Conservation (phyloP, 1,140 invertebrate species). For the Pteromalus puparum region DNA sequence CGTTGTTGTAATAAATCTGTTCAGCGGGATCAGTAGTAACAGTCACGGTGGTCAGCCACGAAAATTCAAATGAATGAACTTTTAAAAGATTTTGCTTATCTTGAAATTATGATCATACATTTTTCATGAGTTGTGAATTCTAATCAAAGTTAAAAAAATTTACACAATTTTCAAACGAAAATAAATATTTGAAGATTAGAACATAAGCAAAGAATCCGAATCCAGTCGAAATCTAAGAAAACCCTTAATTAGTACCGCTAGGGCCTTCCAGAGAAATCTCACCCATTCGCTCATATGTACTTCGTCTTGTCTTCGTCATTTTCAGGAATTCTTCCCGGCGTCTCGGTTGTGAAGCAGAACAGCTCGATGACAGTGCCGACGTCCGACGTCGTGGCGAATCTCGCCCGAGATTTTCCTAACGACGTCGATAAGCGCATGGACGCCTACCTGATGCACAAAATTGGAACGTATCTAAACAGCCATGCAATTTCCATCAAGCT, state of each 20-base stretch:
- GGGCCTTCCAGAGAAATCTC: neutral
- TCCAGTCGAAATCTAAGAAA: no score
- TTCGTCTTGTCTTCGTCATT: neutral
- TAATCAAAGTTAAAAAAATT: no score
- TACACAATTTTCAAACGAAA: no score
- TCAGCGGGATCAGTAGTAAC: no score
- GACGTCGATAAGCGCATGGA: conserved; percentile 86
- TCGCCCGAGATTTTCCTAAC: conserved; percentile 84
- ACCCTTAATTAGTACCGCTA: neutral
- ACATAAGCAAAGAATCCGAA: no score
- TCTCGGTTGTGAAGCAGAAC: conserved; percentile 83
- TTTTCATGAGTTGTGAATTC: no score
- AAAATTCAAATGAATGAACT: no score
- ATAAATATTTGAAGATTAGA: no score
- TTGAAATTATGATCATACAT: no score
- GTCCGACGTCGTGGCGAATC: conserved; percentile 82
- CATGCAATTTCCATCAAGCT: conserved; percentile 85
- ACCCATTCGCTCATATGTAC: neutral
- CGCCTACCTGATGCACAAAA: conserved; percentile 83
- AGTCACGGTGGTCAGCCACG: no score
- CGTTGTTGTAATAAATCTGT: neutral
- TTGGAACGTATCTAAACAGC: conserved; percentile 82
- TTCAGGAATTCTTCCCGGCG: conserved; percentile 79
- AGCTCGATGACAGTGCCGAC: conserved; percentile 74
- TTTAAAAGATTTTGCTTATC: no score